Evolutionary conservation across 2,113 vertebrate species (phyloP), one percentile per base, ranked within the genome.

Genomic region (Bos taurus): DNA sequence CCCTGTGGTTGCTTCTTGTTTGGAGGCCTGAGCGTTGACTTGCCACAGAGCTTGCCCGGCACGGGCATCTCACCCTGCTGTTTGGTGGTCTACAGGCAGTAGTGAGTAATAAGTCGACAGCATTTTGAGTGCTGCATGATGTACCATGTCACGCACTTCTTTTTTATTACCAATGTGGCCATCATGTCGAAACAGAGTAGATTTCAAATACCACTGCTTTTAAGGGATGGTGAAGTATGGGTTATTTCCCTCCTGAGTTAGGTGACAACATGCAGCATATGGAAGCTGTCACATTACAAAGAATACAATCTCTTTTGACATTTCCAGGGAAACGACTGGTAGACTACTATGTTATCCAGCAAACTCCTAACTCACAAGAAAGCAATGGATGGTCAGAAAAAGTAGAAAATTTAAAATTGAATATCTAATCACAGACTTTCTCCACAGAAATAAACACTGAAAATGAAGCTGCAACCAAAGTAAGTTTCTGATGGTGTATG

Each of bases 51-150:
- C 25, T 2, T 15, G 23, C 3, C 1, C 7, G 30, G 43, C 56
- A 6, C 17, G 1, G 7, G 48, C 6, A 0, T 36, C 54, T 54
- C 11, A 0, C 28, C 11, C n/a, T 43, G 54, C 67, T 36, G 9
- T 14, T 10, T 9, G 15, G 6, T 14, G 7, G 14, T 2, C 16
- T 54, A 6, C 3, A 36, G 7, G 19, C 7, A 30, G n/a, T 23
- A n/a, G n/a, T 50, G 33, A 15, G 40, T 59, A 19, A 2, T 7
- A 30, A 21, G 28, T 46, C 52, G 14, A 3, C 13, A 59, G 43
- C 21, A 6, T 54, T 60, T n/a, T 1, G 3, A 81, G 52, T 43
- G 50, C 36, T 21, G 12, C 3, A 0, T 13, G 7, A 15, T 6
- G 23, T 15, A 26, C 64, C 62, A 0, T 40, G 46, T 40, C 52